Evolutionary conservation across 2,797 vertebrate genomes (phyloP).

Genomic region (Lagorchestes hirsutus): DNA sequence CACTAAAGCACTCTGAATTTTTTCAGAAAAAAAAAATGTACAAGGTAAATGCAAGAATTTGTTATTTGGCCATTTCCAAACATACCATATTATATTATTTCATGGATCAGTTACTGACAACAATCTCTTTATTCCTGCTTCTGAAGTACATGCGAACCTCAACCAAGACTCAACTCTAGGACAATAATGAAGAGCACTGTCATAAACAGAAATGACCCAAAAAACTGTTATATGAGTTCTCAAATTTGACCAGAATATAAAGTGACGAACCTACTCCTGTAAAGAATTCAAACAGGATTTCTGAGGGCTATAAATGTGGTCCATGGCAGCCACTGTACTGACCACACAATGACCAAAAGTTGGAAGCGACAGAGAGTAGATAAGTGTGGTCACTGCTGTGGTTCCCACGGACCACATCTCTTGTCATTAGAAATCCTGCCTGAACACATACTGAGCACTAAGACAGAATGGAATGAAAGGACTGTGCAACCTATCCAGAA

Average conservation of each 20-base stretch:
- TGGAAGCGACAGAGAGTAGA: constrained; percentile 5
- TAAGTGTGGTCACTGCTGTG: background rate
- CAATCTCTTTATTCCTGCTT: constrained; percentile 31
- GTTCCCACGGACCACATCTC: constrained; percentile 7
- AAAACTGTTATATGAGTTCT: constrained; percentile 20
- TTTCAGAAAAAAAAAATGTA: constrained; percentile 11
- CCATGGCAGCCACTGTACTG: background rate
- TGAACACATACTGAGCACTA: constrained; percentile 17
- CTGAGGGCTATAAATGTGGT: constrained; percentile 17
- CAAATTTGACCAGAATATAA: constrained; percentile 41
- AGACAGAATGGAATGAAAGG: constrained; percentile 10
- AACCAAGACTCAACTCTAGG: constrained; percentile 23
- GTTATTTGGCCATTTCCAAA: background rate
- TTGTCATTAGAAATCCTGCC: constrained; percentile 21
- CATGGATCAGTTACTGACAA: constrained; percentile 29
- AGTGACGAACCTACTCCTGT: background rate
- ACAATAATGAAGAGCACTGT: constrained; percentile 41
- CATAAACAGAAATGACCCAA: constrained; percentile 22
- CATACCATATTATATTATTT: constrained; percentile 13
- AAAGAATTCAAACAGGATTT: constrained; percentile 22
- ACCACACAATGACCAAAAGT: background rate
- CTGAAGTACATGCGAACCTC: constrained; percentile 46
- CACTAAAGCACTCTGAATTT: constrained; percentile 33
- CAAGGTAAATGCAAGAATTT: constrained; percentile 9
- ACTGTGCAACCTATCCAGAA: constrained; percentile 7